Evolutionary conservation across 2,888 invertebrate genomes (phyloP).

Genomic region (Acanthococcus lagerstroemiae): DNA sequence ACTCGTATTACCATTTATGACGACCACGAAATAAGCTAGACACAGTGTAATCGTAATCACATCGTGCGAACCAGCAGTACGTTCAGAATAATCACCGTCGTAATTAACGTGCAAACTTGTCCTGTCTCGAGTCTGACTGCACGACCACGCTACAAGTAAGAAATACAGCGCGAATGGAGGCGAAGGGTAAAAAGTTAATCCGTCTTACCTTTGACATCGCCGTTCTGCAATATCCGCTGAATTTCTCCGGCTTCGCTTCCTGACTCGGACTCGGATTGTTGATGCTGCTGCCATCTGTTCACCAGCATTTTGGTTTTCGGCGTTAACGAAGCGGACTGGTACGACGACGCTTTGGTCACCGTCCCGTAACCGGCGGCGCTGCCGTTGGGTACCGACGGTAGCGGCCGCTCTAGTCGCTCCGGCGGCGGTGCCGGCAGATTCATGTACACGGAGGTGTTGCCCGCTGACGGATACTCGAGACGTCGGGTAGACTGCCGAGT

Average conservation of each 20-base stretch:
- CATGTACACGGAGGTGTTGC: not conserved
- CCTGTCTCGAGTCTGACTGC: too few species aligned
- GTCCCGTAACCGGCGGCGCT: not conserved
- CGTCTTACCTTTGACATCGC: not conserved
- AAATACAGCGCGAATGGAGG: too few species aligned
- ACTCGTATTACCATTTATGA: too few species aligned
- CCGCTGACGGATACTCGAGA: not conserved
- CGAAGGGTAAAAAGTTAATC: not conserved
- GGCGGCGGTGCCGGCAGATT: not conserved
- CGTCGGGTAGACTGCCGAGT: constrained; percentile 33
- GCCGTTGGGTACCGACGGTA: not conserved
- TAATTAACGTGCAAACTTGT: too few species aligned
- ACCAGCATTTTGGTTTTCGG: not conserved
- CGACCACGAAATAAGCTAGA: too few species aligned
- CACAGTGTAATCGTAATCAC: too few species aligned
- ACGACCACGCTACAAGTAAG: too few species aligned
- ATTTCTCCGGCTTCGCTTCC: constrained; percentile 64
- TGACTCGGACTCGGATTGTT: constrained; percentile 52
- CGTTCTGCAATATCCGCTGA: constrained; percentile 48
- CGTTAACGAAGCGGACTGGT: not conserved
- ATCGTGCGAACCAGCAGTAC: too few species aligned
- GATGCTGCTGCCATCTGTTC: not conserved
- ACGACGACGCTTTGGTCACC: not conserved
- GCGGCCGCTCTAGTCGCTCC: not conserved
- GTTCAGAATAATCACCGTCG: too few species aligned